A percentile compares a stretch with the other conserved stretches of the same genome.
Evolutionary conservation across 2,888 invertebrate genomes (phyloP).

Genomic region (Tolmerus cingulatus): DNA sequence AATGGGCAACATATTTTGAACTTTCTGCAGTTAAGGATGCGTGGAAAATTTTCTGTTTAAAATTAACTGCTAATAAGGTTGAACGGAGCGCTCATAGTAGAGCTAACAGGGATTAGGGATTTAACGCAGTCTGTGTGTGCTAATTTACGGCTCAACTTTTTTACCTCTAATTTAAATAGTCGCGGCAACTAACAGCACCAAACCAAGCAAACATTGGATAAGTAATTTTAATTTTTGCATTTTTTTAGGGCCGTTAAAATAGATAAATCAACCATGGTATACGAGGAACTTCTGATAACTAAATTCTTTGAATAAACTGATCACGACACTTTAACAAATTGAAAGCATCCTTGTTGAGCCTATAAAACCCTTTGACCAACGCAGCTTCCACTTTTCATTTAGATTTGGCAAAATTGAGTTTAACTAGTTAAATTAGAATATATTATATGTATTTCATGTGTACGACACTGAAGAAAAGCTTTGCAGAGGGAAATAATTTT

Average conservation of each 20-base stretch:
- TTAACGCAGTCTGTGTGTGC: background rate
- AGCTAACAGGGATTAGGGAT: background rate
- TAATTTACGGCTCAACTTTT: background rate
- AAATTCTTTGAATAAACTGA: background rate
- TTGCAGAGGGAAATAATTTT: too few species aligned
- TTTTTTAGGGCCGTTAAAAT: background rate
- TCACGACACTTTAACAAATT: background rate
- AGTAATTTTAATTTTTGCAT: background rate
- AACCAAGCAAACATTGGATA: background rate
- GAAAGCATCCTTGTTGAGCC: background rate
- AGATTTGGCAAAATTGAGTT: background rate
- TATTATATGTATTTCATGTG: rapidly evolving
- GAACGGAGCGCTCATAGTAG: background rate
- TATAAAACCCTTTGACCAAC: background rate
- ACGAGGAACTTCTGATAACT: background rate
- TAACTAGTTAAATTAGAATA: background rate
- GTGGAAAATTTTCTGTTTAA: background rate
- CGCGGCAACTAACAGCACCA: background rate
- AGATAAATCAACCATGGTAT: background rate
- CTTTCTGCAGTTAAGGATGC: background rate
- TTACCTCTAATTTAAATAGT: background rate
- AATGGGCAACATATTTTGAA: background rate
- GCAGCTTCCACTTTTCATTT: background rate
- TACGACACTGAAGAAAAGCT: background rate
- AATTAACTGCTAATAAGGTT: background rate